phyloP scores from a whole-genome alignment of 2,797 vertebrate genomes.

The Lagorchestes hirsutus region DNA sequence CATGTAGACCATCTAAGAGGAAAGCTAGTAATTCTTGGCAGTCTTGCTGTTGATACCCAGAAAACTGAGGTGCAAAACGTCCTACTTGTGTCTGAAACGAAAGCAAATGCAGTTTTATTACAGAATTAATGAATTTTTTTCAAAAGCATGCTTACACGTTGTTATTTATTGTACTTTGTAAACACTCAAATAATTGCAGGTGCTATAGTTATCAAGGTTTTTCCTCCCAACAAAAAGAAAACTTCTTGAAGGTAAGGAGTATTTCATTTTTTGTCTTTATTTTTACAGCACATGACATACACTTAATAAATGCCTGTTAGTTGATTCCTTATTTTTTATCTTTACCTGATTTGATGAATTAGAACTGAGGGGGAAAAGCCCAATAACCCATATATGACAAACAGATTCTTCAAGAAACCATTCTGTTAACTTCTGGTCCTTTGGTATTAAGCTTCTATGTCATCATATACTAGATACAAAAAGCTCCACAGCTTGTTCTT shows the following conservation, averaged over 20 bases:
- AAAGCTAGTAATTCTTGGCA: slow-evolving; percentile 98
- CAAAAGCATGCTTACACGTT: not conserved
- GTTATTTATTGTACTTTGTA: slow-evolving; percentile 3
- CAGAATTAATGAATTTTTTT: not conserved
- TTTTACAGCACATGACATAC: not conserved
- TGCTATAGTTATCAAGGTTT: not conserved
- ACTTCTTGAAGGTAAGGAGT: not conserved
- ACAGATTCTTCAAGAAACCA: not conserved
- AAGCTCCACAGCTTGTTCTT: not conserved
- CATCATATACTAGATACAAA: not conserved
- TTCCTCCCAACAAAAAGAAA: not conserved
- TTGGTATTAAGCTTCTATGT: not conserved
- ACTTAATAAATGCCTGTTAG: not conserved
- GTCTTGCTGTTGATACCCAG: slow-evolving; percentile 99
- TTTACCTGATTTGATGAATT: not conserved
- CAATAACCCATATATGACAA: not conserved
- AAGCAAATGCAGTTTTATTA: slow-evolving; percentile 8
- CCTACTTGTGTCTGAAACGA: slow-evolving; percentile 95
- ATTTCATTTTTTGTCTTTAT: not conserved
- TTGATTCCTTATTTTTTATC: not conserved
- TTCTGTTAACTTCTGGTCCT: not conserved
- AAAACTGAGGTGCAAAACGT: slow-evolving; percentile 98
- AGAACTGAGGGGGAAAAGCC: not conserved
- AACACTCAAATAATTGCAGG: slow-evolving; percentile 7
- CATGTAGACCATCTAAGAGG: slow-evolving; percentile 97